Evolutionary conservation across 2,113 vertebrate genomes (phyloP).

Genomic region (Diadophis punctatus): DNA sequence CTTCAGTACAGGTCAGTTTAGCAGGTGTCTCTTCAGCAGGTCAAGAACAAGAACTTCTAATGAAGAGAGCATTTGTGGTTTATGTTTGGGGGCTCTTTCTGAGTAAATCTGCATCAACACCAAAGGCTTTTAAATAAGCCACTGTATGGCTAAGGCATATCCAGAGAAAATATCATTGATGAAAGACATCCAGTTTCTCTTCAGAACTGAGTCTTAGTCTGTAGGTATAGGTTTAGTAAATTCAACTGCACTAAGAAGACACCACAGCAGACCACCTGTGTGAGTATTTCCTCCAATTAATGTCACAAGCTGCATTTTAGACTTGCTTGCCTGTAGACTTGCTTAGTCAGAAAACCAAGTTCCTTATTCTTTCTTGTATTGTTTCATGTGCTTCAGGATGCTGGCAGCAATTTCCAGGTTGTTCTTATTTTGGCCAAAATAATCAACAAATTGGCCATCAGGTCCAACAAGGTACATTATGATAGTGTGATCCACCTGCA

Average conservation of each 20-base stretch:
- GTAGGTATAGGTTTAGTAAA: not conserved
- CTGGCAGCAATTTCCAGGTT: slow-evolving; percentile 77
- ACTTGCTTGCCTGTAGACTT: not conserved
- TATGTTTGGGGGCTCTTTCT: not conserved
- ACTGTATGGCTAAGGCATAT: not conserved
- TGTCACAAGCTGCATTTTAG: not conserved
- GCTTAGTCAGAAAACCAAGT: accelerated
- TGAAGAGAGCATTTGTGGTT: not conserved
- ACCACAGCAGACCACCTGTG: not conserved
- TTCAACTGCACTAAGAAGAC: not conserved
- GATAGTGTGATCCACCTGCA: slow-evolving; percentile 95
- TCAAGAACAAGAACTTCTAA: slow-evolving; percentile 16
- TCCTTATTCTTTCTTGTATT: slow-evolving; percentile 62
- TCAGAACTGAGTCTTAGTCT: not conserved
- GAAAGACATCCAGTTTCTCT: not conserved
- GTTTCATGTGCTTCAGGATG: slow-evolving; percentile 85
- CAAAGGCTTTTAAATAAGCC: not conserved
- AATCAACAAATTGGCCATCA: slow-evolving; percentile 87
- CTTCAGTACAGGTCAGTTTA: slow-evolving; percentile 1
- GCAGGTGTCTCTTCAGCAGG: slow-evolving; percentile 17
- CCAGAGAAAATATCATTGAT: not conserved
- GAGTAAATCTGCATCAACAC: accelerated
- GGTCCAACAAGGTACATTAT: slow-evolving; percentile 97
- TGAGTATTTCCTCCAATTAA: not conserved
- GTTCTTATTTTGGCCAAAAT: slow-evolving; percentile 93